Conservation (phyloP, 2,888 invertebrate species). For the Stenoptilia bipunctidactyla region DNA sequence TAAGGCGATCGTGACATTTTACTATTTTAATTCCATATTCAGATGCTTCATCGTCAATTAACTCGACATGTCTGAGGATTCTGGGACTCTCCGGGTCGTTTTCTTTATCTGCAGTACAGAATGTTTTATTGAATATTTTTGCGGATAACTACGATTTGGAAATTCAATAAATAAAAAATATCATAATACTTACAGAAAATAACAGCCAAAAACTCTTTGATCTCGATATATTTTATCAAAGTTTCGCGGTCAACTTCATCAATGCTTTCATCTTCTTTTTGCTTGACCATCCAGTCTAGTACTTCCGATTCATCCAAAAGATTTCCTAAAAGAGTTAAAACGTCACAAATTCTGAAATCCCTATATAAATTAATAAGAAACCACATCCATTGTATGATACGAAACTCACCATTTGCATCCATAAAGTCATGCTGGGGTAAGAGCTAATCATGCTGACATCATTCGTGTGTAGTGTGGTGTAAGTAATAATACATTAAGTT, state of each 20-base stretch:
- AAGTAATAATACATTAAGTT: conserved; percentile 30
- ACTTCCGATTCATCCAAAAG: conserved; percentile 83
- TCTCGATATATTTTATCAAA: conserved; percentile 86
- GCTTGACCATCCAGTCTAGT: conserved; percentile 91
- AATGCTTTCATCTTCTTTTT: conserved; percentile 92
- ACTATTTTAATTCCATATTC: conserved; percentile 94
- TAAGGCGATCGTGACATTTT: conserved; percentile 87
- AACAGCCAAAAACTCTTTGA: conserved; percentile 92
- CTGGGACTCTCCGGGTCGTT: conserved; percentile 85
- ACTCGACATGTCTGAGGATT: conserved; percentile 86
- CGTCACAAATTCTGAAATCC: conserved; percentile 28
- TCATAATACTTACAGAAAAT: conserved; percentile 86
- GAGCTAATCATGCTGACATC: conserved; percentile 67
- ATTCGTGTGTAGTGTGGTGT: conserved; percentile 59
- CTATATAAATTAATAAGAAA: conserved; percentile 40
- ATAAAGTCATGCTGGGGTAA: conserved; percentile 60
- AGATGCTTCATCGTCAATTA: conserved; percentile 92
- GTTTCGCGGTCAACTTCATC: conserved; percentile 89
- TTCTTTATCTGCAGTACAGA: conserved; percentile 74
- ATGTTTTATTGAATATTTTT: neutral
- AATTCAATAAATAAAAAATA: conserved; percentile 2
- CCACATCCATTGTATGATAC: conserved; percentile 64
- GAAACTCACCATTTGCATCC: conserved; percentile 65
- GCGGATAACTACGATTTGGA: neutral
- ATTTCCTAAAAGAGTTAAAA: conserved; percentile 58